Evolutionary conservation across 2,797 vertebrate genomes (phyloP).

Genomic region (Ctenochaetus hawaiiensis): DNA sequence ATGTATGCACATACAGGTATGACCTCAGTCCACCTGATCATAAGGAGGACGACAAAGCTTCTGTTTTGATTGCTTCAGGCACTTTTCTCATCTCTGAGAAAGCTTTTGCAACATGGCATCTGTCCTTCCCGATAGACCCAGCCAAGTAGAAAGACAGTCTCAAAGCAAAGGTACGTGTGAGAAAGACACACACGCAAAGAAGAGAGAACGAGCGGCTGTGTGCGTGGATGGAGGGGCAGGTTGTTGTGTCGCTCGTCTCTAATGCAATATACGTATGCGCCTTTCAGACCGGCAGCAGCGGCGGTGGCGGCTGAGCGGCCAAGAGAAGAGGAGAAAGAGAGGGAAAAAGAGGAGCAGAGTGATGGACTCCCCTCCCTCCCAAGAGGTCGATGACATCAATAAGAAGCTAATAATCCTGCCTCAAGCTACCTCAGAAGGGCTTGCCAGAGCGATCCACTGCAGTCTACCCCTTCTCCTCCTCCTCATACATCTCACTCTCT

Average conservation of each 20-base stretch:
- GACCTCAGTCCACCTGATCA: conserved; percentile 50
- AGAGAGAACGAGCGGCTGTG: neutral
- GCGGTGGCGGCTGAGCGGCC: conserved; percentile 47
- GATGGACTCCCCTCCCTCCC: conserved; percentile 74
- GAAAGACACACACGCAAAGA: conserved; percentile 42
- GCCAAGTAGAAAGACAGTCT: conserved; percentile 63
- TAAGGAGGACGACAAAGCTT: conserved; percentile 37
- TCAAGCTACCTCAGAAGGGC: conserved; percentile 76
- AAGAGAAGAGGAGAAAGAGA: conserved; percentile 58
- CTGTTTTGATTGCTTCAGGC: conserved; percentile 55
- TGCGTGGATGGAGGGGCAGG: conserved; percentile 32
- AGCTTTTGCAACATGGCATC: conserved; percentile 75
- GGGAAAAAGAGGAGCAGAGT: conserved; percentile 61
- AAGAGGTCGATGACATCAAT: conserved; percentile 86
- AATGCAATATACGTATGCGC: conserved; percentile 74
- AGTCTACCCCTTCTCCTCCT: conserved; percentile 72
- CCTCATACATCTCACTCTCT: conserved; percentile 63
- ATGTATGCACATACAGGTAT: conserved; percentile 27
- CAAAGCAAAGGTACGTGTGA: conserved; percentile 47
- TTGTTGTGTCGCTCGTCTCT: conserved; percentile 60
- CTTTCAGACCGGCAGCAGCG: conserved; percentile 58
- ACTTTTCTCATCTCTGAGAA: conserved; percentile 66
- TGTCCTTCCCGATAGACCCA: conserved; percentile 71
- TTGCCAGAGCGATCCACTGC: conserved; percentile 70
- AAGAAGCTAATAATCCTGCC: conserved; percentile 85